Evolutionary conservation across 2,113 vertebrate genomes (phyloP).

Genomic region (Neomonachus schauinslandi): DNA sequence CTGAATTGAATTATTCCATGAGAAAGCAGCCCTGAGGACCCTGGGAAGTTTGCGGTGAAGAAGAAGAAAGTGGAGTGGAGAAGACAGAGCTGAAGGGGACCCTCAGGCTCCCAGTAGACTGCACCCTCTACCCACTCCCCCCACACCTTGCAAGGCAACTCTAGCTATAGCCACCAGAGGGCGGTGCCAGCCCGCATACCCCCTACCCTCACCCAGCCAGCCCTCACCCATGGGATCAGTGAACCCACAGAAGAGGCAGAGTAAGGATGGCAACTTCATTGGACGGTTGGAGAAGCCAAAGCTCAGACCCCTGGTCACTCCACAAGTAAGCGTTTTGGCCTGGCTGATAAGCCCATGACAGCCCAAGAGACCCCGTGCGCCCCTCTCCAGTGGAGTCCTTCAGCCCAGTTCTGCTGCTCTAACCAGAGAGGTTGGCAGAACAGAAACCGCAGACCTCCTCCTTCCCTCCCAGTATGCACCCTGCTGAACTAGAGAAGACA

Average conservation of each 20-base stretch:
- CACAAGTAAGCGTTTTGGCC: neutral
- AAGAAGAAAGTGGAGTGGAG: neutral
- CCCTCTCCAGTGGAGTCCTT: neutral
- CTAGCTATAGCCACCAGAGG: constrained; percentile 22
- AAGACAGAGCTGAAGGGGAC: neutral
- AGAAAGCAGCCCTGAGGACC: neutral
- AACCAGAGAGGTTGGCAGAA: neutral
- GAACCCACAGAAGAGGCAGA: neutral
- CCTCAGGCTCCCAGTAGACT: neutral
- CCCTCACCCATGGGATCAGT: too few relatives aligned
- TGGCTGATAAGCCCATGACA: neutral
- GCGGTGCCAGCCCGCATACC: constrained; percentile 11
- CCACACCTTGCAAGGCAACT: neutral
- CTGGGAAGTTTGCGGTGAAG: neutral
- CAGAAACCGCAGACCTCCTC: neutral
- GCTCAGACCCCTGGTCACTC: neutral
- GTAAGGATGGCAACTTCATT: neutral
- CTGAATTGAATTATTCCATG: neutral
- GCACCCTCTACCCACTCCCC: neutral
- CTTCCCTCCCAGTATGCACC: neutral
- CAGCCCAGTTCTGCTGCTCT: too few relatives aligned
- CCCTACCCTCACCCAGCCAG: too few relatives aligned
- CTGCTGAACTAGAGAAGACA: neutral
- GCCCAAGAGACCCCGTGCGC: neutral
- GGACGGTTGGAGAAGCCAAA: neutral